Evolutionary conservation across 2,888 invertebrate genomes (phyloP).

Genomic region (Hartigia nigra): DNA sequence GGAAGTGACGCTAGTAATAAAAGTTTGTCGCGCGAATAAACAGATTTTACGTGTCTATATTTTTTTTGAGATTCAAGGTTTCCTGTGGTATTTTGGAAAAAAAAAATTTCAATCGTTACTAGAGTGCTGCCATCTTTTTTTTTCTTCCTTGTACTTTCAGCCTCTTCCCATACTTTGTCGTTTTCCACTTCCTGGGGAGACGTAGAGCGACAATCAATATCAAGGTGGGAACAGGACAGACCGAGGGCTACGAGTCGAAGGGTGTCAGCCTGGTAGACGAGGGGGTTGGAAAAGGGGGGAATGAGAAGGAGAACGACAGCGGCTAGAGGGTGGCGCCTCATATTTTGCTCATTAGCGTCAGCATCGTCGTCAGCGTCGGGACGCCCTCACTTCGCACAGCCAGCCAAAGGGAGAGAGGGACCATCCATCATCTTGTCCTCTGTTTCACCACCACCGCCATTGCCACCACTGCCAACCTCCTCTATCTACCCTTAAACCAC

Average conservation of each 20-base stretch:
- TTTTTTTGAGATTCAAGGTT: not conserved
- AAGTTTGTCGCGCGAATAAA: not conserved
- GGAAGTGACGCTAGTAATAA: not conserved
- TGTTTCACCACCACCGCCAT: slow-evolving; percentile 43
- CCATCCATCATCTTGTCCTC: slow-evolving; percentile 64
- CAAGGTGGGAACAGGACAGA: slow-evolving; percentile 32
- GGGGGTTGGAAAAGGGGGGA: slow-evolving; percentile 16
- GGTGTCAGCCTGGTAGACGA: slow-evolving; percentile 24
- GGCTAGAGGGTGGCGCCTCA: slow-evolving; percentile 60
- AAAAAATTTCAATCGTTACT: not conserved
- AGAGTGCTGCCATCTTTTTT: slow-evolving; percentile 33
- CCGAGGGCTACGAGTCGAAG: slow-evolving; percentile 24
- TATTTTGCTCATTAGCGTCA: slow-evolving; percentile 67
- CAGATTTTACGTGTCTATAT: not conserved
- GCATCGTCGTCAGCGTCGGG: slow-evolving; percentile 62
- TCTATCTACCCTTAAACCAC: not conserved
- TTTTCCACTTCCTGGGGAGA: slow-evolving; percentile 33
- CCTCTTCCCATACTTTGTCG: slow-evolving; percentile 20
- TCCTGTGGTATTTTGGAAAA: not conserved
- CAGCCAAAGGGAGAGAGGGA: slow-evolving; percentile 36
- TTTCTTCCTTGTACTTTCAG: slow-evolving; percentile 21
- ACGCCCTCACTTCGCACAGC: slow-evolving; percentile 56
- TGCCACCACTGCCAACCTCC: slow-evolving; percentile 22
- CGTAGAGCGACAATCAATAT: slow-evolving; percentile 58
- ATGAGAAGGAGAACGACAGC: slow-evolving; percentile 19